Evolutionary conservation across 2,888 invertebrate species (phyloP), one percentile per base, ranked within the genome.

Genomic region (Oconnorella tubifera): DNA sequence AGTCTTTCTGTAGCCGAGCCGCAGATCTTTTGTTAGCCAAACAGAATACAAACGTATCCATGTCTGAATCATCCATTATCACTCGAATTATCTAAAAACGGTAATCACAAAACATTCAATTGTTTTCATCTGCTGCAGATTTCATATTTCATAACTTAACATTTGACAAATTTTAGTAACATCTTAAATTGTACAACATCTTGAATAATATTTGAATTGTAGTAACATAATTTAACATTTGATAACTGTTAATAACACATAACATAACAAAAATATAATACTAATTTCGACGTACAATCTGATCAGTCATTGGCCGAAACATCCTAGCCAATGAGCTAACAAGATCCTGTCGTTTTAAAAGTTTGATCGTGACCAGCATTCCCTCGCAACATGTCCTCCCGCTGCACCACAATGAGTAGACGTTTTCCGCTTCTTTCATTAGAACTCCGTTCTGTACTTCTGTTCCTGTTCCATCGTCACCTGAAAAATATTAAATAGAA

Each of bases 321-420:
- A 92, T 82, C 49, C 92, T 90, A 1, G 92, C 85, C 1, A 96
- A 82, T 14, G 94, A 86, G 60, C 92, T 90, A 1, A 98, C 89
- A 60, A 99, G 83, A 83, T 99, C 98, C 85, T 99, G 99, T 49
- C 99, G 87, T 86, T 83, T 98, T 60, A 97, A 88, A 70, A 98
- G 87, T 80, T 92, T 92, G 60, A 99, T 84, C 77, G 98, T 96
- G 0, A 97, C 90, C 62, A 98, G 85, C 94, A 98, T 94, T 40
- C 97, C 97, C 80, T 97, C 96, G 75, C 96, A 94, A 79, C 94
- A 95, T 19, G 90, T 88, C 48, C 98, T 85, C 0, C 98, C 98
- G 72, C 93, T 92, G 82, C 97, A 97, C 92, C 97, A 98, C 72
- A 98, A 85, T 0, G 90, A 91, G 83, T 93, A 98, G 62, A 91